Conservation (phyloP, 2,797 vertebrate genomes). For the Chiloscyllium punctatum region DNA sequence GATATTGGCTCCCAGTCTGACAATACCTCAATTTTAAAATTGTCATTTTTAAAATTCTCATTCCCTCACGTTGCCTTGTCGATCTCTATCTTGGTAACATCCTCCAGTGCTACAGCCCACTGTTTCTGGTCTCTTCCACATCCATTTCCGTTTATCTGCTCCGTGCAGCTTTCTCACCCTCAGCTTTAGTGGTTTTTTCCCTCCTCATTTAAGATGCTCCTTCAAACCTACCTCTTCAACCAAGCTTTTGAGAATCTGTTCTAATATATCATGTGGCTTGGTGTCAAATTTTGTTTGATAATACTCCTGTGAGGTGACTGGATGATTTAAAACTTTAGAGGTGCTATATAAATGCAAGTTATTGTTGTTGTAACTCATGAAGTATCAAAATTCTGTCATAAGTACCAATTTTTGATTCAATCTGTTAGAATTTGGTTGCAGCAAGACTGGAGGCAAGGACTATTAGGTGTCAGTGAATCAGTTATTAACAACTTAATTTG, state of each 20-base stretch:
- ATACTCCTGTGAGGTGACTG: background rate
- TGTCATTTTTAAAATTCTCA: background rate
- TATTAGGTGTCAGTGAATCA: background rate
- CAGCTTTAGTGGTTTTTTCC: background rate
- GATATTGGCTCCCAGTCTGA: background rate
- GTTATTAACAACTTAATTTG: background rate
- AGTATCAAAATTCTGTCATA: background rate
- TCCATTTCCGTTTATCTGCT: background rate
- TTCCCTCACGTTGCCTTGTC: background rate
- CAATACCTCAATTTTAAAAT: background rate
- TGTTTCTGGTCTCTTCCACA: background rate
- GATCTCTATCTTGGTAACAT: too few relatives aligned
- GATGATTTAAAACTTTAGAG: background rate
- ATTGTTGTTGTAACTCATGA: background rate
- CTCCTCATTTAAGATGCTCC: background rate
- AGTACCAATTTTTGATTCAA: background rate
- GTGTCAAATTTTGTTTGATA: background rate
- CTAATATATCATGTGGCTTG: background rate
- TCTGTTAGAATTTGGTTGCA: slow-evolving; percentile 3
- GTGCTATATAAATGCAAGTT: background rate
- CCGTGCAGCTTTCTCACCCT: background rate
- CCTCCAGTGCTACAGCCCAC: background rate
- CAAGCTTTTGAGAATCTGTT: background rate
- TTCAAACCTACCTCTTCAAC: background rate
- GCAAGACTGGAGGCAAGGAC: background rate